These are phyloP conservation scores for Muntiacus muntjak DNA, from an alignment of 2,113 vertebrate genomes.

Conservation along the genomic window DNA sequence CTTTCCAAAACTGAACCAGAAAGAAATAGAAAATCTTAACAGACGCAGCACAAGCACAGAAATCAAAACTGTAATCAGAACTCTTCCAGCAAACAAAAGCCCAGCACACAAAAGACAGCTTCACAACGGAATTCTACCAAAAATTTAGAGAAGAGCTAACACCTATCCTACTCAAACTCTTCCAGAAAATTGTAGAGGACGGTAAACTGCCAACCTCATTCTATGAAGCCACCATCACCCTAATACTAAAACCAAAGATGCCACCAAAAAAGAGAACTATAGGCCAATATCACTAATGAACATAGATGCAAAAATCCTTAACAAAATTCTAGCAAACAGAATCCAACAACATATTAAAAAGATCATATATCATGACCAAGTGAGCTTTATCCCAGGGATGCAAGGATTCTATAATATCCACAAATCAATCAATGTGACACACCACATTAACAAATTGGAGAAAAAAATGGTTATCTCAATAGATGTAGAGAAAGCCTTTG, in stretches of 20 bases:
- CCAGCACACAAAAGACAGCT: not conserved
- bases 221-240: not conserved
- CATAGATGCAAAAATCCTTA: not conserved
- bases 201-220: not conserved
- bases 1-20: not conserved
- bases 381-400: not conserved
- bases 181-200: not conserved
- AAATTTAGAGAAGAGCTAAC: not conserved
- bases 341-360: not conserved
- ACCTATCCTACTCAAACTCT: not conserved
- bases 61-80: not conserved
- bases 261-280: not conserved
- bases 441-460: not conserved
- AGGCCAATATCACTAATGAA: not conserved
- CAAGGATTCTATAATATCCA: not conserved
- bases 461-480: not conserved
- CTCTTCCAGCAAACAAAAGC: not conserved
- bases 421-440: not conserved
- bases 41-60: not conserved
- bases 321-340: not conserved
- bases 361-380: not conserved
- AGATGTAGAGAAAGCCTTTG: not conserved
- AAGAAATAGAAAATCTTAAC: not conserved
- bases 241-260: not conserved
- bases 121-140: not conserved